These are phyloP conservation scores for Styela plicata DNA, from an alignment of 23 tunicate species.

Conservation along the genomic window DNA sequence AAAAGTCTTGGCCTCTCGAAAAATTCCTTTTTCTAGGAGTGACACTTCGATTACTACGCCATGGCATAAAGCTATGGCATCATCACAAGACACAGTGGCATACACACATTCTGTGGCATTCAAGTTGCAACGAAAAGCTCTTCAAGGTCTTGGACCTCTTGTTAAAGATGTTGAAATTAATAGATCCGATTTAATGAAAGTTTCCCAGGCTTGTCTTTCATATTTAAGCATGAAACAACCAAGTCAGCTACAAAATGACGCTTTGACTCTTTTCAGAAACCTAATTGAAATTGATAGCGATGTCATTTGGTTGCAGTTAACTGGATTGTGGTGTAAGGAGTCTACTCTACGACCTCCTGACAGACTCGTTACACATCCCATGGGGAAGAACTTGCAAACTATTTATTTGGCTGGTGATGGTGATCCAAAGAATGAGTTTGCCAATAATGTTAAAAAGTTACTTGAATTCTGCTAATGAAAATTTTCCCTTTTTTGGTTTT, in stretches of 20 bases:
- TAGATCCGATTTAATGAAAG: not conserved
- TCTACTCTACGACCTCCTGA: not conserved
- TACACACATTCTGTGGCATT: slow-evolving; percentile 14
- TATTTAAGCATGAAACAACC: slow-evolving; percentile 20
- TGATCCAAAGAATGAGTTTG: slow-evolving; percentile 7
- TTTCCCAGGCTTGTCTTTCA: not conserved
- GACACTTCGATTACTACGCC: not conserved
- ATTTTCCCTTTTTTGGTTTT: not conserved
- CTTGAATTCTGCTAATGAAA: not conserved
- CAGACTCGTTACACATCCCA: not conserved
- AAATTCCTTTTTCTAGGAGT: not conserved
- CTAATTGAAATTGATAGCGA: slow-evolving; percentile 16
- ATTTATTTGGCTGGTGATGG: slow-evolving; percentile 4
- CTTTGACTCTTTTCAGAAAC: not conserved
- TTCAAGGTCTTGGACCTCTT: slow-evolving; percentile 15
- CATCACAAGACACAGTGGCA: slow-evolving; percentile 5
- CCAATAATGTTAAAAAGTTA: not conserved
- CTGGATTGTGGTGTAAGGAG: slow-evolving; percentile 14
- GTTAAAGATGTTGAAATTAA: slow-evolving; percentile 4
- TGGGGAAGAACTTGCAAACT: not conserved
- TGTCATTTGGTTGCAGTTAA: slow-evolving; percentile 13
- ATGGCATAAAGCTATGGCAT: not conserved
- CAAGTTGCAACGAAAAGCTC: slow-evolving; percentile 13
- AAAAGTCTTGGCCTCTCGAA: not conserved
- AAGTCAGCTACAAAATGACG: slow-evolving; percentile 6